These are phyloP conservation scores for Hucho hucho DNA, from an alignment of 2,113 vertebrate species.

Conservation along the genomic window DNA sequence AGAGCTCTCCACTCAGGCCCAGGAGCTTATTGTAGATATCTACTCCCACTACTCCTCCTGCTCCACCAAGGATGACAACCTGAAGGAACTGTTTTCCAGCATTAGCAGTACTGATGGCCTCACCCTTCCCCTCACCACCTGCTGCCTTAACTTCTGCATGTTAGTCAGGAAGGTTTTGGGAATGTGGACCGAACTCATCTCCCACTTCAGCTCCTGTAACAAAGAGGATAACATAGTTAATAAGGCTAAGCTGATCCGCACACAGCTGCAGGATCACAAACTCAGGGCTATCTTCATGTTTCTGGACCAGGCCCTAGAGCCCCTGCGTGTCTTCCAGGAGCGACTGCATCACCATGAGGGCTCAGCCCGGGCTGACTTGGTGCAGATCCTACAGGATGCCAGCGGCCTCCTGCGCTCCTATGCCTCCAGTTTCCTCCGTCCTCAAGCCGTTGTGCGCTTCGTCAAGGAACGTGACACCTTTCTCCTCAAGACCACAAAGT, in stretches of 20 bases:
- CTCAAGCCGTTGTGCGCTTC: slow-evolving; percentile 57
- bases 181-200: slow-evolving; percentile 64
- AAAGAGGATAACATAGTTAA: slow-evolving; percentile 26
- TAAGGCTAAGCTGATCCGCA: slow-evolving; percentile 53
- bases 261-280: slow-evolving; percentile 62
- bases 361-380: slow-evolving; percentile 43
- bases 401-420: slow-evolving; percentile 62
- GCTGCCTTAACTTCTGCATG: slow-evolving; percentile 56
- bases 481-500: slow-evolving; percentile 55
- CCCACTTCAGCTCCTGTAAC: slow-evolving; percentile 57
- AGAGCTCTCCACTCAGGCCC: slow-evolving; percentile 46
- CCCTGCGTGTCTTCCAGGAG: slow-evolving; percentile 62
- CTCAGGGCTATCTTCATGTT: slow-evolving; percentile 67
- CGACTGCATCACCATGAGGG: slow-evolving; percentile 46
- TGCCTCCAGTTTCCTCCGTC: slow-evolving; percentile 64
- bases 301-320: slow-evolving; percentile 63
- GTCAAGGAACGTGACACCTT: slow-evolving; percentile 54
- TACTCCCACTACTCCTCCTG: slow-evolving; percentile 50
- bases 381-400: slow-evolving; percentile 60
- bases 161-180: slow-evolving; percentile 56
- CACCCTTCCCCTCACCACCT: slow-evolving; percentile 29
- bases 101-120: slow-evolving; percentile 28
- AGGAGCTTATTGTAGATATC: slow-evolving; percentile 61
- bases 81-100: slow-evolving; percentile 62
- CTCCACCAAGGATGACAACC: slow-evolving; percentile 44